Percentiles rank a stretch among this genome's conserved stretches.
phyloP scores from a whole-genome alignment of 1,140 invertebrate species.

The Bicyclus anynana region DNA sequence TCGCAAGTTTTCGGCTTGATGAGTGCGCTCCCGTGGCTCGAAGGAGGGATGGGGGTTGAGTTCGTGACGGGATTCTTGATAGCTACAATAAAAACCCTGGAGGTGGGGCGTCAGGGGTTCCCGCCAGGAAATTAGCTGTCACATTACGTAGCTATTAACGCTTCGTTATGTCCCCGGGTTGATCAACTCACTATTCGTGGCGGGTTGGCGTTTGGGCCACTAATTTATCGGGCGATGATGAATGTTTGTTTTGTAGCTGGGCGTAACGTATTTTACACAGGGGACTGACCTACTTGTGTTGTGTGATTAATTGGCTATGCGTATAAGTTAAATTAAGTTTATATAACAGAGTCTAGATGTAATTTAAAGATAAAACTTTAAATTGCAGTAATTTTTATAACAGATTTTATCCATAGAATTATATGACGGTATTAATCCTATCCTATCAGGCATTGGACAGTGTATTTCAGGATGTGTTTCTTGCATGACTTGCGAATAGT shows the following conservation, averaged over 20 bases:
- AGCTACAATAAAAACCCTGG: constrained; percentile 53
- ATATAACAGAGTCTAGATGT: too few relatives aligned
- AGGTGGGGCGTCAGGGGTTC: constrained; percentile 38
- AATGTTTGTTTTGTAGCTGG: constrained; percentile 35
- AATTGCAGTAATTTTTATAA: too few relatives aligned
- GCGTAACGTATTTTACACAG: constrained; percentile 24
- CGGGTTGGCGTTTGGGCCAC: constrained; percentile 21
- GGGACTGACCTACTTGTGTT: constrained; percentile 9
- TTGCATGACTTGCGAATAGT: too few relatives aligned
- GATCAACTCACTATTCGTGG: constrained; percentile 41
- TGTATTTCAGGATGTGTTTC: too few relatives aligned
- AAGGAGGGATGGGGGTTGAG: constrained; percentile 19
- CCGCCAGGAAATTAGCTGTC: constrained; percentile 72
- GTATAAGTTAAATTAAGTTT: too few relatives aligned
- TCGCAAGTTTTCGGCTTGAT: constrained; percentile 68
- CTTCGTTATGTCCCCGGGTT: constrained; percentile 42
- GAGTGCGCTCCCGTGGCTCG: constrained; percentile 45
- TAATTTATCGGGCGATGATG: constrained; percentile 33
- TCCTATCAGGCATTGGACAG: too few relatives aligned
- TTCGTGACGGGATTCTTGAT: constrained; percentile 60
- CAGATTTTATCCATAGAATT: too few relatives aligned
- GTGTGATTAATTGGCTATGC: constrained; percentile 3
- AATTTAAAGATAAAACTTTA: too few relatives aligned
- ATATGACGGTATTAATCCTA: too few relatives aligned
- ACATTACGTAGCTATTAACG: constrained; percentile 67